Percentiles rank a stretch among this genome's conserved stretches.
Evolutionary conservation across 2,113 vertebrate genomes (phyloP).

Genomic region (Phaethornis superciliosus): DNA sequence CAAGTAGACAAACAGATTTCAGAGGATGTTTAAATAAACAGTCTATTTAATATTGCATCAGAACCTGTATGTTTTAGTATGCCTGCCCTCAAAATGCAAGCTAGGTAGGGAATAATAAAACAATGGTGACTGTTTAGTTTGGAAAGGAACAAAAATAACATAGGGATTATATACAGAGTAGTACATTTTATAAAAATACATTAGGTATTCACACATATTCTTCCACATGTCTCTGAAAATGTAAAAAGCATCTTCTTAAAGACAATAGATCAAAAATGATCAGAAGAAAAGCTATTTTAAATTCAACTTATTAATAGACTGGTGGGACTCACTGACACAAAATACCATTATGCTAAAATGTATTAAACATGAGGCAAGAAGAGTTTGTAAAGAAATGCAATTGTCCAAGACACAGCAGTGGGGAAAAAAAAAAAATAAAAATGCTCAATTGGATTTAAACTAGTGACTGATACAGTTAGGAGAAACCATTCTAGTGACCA

Average conservation of each 20-base stretch:
- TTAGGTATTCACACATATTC: background rate
- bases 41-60: conserved; percentile 64
- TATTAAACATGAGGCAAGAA: background rate
- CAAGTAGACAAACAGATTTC: conserved; percentile 77
- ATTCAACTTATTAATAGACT: conserved; percentile 5
- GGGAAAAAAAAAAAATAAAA: background rate
- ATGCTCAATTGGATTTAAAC: background rate
- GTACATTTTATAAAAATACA: background rate
- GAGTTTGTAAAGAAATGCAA: background rate
- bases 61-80: conserved; percentile 26
- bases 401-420: background rate
- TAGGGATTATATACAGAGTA: background rate
- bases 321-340: background rate
- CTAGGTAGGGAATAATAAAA: background rate
- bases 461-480: background rate
- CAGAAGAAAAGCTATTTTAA: background rate
- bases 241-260: background rate
- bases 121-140: background rate
- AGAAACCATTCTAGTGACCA: background rate
- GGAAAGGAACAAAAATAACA: background rate
- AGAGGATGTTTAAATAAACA: conserved; percentile 78
- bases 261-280: background rate
- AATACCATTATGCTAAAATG: background rate
- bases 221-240: background rate
- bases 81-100: background rate